Evolutionary conservation across 53 echinoderm and acorn worm species (phyloP), one percentile per base, ranked within the genome.

Genomic region (Crossaster papposus): DNA sequence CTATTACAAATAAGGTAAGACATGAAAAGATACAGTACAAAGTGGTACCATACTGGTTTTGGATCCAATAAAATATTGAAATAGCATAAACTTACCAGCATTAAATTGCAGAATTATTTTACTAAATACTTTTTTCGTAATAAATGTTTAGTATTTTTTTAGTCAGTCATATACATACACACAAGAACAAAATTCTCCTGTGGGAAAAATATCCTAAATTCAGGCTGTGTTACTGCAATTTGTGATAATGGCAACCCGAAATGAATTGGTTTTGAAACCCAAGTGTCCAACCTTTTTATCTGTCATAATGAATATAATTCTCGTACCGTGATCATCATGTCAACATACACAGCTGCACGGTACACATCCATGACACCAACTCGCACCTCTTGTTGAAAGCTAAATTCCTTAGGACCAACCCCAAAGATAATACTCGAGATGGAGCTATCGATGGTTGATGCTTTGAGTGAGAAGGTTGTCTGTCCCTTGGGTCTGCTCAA

Each of bases 361-460:
- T 86, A 92, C 32, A 89, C 88, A 70, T 95, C 95, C 64, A 95
- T 33, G 23, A 95, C 77, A 5, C 70, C 58, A 31, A 93, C 79
- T 32, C 33, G 20, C 36, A 93, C 58, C 44, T 93, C 91, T 53
- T 88, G 73, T 14, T 82, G 64, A 64, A 83, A 91, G 89, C 82
- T 87, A 54, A 72, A 79, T 23, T 81, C 71, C 65, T 88, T 76
- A 17, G 85, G 91, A 30, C 92, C 95, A 0, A 79, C 36, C 62
- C 79, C 44, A 52, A 95, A 85, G 18, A 88, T 62, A 5, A 95
- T 52, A 5, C 36, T 75, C 12, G 52, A 20, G 20, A 89, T 68
- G 11, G 12, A n/a, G 8, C 53, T 68, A 0, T 79, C 50, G 10
- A 73, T 52, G 14, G 91, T 89, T 7, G 89, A 88, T 4, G 82